Evolutionary conservation across 2,888 invertebrate genomes (phyloP).

Genomic region (Orthosia incerta): DNA sequence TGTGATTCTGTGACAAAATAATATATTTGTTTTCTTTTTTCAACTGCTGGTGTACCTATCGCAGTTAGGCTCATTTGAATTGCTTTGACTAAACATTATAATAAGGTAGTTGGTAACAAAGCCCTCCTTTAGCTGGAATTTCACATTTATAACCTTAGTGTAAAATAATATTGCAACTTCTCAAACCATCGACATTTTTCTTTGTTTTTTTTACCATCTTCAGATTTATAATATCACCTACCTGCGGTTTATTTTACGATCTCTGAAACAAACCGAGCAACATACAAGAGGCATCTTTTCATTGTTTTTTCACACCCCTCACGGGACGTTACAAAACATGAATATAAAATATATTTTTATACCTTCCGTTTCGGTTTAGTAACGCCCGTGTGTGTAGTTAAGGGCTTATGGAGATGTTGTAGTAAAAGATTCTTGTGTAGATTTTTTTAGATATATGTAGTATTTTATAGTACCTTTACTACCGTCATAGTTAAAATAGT

Average conservation of each 20-base stretch:
- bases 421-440: conserved; percentile 12
- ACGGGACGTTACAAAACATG: conserved; percentile 51
- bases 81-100: too few relatives aligned
- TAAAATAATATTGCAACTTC: too few relatives aligned
- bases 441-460: background rate
- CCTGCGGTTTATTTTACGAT: conserved; percentile 52
- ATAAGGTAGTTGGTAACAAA: too few relatives aligned
- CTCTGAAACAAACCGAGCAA: conserved; percentile 34
- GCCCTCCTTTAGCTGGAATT: too few relatives aligned
- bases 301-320: conserved; percentile 63
- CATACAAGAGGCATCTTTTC: conserved; percentile 47
- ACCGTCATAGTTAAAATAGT: too few relatives aligned
- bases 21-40: too few relatives aligned
- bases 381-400: conserved; percentile 58
- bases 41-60: too few relatives aligned
- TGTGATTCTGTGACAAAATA: too few relatives aligned
- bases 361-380: conserved; percentile 59
- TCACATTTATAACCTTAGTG: too few relatives aligned
- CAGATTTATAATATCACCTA: conserved; percentile 26
- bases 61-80: too few relatives aligned
- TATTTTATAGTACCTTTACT: background rate
- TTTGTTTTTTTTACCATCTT: background rate
- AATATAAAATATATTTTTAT: conserved; percentile 68
- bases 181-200: background rate
- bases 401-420: conserved; percentile 35